Conservation (phyloP, 2,113 vertebrate species). For the Mus pahari region DNA sequence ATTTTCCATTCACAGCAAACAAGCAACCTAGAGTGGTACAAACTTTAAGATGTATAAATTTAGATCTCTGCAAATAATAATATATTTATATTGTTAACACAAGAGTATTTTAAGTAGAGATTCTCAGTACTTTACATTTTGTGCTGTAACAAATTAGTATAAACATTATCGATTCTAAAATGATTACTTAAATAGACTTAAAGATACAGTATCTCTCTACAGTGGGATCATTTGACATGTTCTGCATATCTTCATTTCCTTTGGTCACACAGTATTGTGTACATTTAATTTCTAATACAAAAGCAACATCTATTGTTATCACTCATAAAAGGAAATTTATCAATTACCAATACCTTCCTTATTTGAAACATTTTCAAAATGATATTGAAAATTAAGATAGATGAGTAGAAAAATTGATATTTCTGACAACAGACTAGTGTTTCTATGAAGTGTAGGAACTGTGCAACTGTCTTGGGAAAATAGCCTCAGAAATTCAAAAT, state of each 20-base stretch:
- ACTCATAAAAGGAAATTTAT: background rate
- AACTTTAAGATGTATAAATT: background rate
- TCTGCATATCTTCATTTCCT: background rate
- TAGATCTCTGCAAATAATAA: background rate
- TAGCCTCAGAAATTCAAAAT: background rate
- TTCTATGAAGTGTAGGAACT: background rate
- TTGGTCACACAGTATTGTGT: background rate
- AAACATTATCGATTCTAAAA: background rate
- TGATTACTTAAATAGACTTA: background rate
- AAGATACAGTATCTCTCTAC: background rate
- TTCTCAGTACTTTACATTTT: background rate
- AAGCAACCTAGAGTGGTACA: background rate
- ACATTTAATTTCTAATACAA: background rate
- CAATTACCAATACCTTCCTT: background rate
- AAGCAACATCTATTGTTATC: background rate
- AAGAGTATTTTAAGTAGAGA: background rate
- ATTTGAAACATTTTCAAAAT: constrained; percentile 30
- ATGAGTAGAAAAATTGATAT: background rate
- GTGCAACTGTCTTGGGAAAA: background rate
- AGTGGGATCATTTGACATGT: background rate
- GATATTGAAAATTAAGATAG: background rate
- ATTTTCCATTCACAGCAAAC: background rate
- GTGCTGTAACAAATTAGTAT: background rate
- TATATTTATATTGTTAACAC: background rate
- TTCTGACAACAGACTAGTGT: background rate